phyloP scores from a whole-genome alignment of 2,113 vertebrate species.

The Leptosomus discolor region DNA sequence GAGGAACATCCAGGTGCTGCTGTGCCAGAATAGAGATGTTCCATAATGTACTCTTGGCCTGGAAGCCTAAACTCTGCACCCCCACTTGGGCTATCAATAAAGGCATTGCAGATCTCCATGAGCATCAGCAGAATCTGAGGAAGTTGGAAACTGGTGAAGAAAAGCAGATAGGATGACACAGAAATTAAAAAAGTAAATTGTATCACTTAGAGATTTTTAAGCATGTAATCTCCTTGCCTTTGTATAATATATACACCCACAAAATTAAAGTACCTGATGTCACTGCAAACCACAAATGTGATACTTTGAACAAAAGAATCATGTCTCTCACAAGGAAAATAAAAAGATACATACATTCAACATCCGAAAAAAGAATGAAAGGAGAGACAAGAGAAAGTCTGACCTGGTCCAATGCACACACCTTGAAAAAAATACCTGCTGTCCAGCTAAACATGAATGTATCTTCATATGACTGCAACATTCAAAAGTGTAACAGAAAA shows the following conservation, averaged over 20 bases:
- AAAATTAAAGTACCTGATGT: background rate
- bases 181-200: background rate
- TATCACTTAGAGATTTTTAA: background rate
- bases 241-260: background rate
- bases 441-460: background rate
- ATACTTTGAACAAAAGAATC: slow-evolving; percentile 3
- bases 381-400: background rate
- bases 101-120: background rate
- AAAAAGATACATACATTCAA: background rate
- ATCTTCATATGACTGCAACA: background rate
- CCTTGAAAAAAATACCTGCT: background rate
- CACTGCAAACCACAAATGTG: background rate
- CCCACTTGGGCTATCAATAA: background rate
- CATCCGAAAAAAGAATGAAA: background rate
- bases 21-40: background rate
- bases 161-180: background rate
- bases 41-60: background rate
- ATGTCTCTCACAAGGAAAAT: background rate
- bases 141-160: background rate
- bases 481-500: background rate
- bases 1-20: background rate
- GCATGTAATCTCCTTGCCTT: background rate
- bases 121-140: background rate
- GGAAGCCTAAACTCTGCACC: background rate
- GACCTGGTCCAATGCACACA: background rate